phyloP scores from a whole-genome alignment of 2,113 vertebrate genomes.

The Merops nubicus region DNA sequence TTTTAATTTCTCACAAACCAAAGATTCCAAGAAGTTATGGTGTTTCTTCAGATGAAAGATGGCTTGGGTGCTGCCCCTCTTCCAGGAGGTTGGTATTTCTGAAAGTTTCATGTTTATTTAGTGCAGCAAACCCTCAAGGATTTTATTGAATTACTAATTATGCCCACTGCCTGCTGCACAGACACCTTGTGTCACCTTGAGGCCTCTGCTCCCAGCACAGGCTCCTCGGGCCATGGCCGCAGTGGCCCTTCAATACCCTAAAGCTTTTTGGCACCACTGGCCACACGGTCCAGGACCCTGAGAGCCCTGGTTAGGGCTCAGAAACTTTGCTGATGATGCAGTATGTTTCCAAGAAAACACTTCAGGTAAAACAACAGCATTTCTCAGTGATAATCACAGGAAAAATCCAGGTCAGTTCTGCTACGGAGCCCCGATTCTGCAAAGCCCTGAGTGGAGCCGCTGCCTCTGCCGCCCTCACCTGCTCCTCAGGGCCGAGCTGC shows the following conservation, averaged over 20 bases:
- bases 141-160: background rate
- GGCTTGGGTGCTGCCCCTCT: background rate
- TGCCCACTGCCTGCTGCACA: background rate
- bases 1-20: background rate
- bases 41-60: background rate
- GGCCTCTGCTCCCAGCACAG: accelerated
- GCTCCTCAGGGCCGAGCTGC: accelerated
- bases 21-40: background rate
- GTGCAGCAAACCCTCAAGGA: background rate
- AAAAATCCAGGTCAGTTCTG: background rate
- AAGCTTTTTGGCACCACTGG: background rate
- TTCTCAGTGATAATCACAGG: background rate
- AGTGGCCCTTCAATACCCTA: background rate
- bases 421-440: background rate
- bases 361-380: background rate
- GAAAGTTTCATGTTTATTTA: background rate
- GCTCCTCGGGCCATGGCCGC: background rate
- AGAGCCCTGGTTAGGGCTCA: background rate
- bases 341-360: background rate
- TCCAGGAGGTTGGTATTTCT: background rate
- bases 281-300: background rate
- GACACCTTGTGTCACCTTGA: background rate
- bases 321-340: background rate
- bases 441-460: accelerated
- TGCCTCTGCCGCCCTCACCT: accelerated